phyloP scores from a whole-genome alignment of 2,797 vertebrate species.

The Coilia nasus region DNA sequence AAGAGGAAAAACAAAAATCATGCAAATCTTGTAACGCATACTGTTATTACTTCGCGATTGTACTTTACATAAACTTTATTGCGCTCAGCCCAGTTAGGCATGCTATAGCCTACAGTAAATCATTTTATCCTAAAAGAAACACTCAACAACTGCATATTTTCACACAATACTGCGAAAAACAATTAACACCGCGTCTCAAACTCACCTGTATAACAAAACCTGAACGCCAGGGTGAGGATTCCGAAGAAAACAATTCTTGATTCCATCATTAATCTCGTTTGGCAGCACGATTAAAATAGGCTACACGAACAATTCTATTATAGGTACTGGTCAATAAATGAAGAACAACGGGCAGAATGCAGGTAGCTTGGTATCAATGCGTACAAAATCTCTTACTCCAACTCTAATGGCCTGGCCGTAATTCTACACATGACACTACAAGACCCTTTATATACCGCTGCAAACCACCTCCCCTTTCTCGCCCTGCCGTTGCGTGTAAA shows the following conservation, averaged over 20 bases:
- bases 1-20: conserved; percentile 1
- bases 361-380: conserved; percentile 50
- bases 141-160: neutral
- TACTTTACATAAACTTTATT: too few relatives aligned
- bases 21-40: neutral
- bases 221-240: conserved; percentile 73
- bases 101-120: neutral
- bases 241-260: conserved; percentile 77
- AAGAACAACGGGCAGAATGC: neutral
- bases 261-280: conserved; percentile 64
- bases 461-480: conserved; percentile 49
- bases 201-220: conserved; percentile 69
- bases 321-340: neutral
- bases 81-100: neutral
- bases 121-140: neutral
- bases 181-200: neutral
- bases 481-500: conserved; percentile 76
- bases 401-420: conserved; percentile 1
- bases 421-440: conserved; percentile 65
- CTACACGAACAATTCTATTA: neutral
- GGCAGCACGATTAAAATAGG: neutral
- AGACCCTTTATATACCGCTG: conserved; percentile 81
- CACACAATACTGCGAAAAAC: too few relatives aligned
- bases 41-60: too few relatives aligned
- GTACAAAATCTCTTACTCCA: conserved; percentile 15